phyloP scores from a whole-genome alignment of 2,888 invertebrate genomes.

The Drosophila acutilabella region DNA sequence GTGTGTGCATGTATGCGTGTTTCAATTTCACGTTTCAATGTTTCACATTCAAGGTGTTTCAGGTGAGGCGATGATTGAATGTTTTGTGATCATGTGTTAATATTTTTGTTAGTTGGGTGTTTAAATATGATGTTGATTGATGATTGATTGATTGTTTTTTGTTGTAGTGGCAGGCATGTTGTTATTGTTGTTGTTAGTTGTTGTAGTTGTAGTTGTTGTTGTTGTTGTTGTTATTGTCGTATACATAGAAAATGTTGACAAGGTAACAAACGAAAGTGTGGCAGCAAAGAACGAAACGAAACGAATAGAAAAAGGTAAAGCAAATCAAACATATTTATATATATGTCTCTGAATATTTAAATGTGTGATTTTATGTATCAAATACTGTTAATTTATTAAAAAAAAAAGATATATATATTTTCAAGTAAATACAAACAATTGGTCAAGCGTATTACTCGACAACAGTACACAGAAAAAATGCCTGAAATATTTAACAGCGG shows the following conservation, averaged over 20 bases:
- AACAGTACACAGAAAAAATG: too few species aligned
- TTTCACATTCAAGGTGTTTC: slow-evolving; percentile 32
- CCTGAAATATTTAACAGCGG: too few species aligned
- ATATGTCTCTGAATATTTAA: slow-evolving; percentile 23
- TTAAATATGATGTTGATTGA: slow-evolving; percentile 33
- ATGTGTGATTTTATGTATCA: background rate
- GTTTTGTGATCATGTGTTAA: slow-evolving; percentile 22
- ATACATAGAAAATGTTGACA: slow-evolving; percentile 59
- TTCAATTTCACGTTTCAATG: slow-evolving; percentile 43
- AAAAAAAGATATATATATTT: too few species aligned
- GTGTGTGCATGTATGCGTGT: slow-evolving; percentile 23
- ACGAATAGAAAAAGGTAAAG: slow-evolving; percentile 63
- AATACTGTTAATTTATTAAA: too few species aligned
- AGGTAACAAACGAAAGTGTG: slow-evolving; percentile 63
- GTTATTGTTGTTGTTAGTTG: slow-evolving; percentile 56
- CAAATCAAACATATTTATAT: slow-evolving; percentile 59
- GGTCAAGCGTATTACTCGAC: too few species aligned
- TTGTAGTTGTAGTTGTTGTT: slow-evolving; percentile 52
- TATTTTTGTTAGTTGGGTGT: slow-evolving; percentile 43
- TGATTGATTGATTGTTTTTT: slow-evolving; percentile 45
- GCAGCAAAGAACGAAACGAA: slow-evolving; percentile 60
- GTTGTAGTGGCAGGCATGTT: slow-evolving; percentile 59
- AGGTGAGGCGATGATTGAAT: slow-evolving; percentile 10
- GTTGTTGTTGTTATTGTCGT: slow-evolving; percentile 52
- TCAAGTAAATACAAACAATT: too few species aligned